Base-by-base conservation (phyloP, 2,113 vertebrate genomes). In the Emydocephalus ijimae region DNA sequence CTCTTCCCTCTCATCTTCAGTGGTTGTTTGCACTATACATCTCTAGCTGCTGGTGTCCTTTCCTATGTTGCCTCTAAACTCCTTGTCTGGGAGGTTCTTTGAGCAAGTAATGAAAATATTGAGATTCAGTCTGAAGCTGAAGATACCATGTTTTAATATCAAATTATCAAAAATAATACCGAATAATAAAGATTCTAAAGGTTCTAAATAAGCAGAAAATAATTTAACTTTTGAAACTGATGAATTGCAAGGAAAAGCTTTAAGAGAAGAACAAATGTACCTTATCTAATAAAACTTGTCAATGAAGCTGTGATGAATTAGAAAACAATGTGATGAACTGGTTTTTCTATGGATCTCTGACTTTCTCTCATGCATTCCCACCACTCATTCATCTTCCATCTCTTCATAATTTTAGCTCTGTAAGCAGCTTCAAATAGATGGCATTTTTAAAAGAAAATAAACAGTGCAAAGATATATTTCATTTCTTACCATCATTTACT, bases 381-480 rank as follows among this genome's bases (percentile, higher is more conserved):
- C 50, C 54, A 34, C 85, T 74, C 90, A 93, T 93, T 87, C 55
- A 89, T 89, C 61, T 89, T 89, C 55, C 18, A 91, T 57, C 55
- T 89, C 43, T 86, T 55, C 64, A 85, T 64, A 57, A 93, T 86
- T 85, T 54, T 48, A 89, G 88, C 69, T 61, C 43, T 45, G 90
- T 86, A 85, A 91, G 87, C 69, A 91, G 56, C 88, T 34, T 91
- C 87, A 91, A 93, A 93, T 34, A 91, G 55, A 87, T 61, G 90
- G 81, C 29, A 55, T 85, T 43, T 61, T 93, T 88, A n/a, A 91
- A 45, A 87, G 61, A 90, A 90, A 92, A 59, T 89, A 89, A 85
- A 89, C 87, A 93, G 29, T 88, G 64, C 24, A 85, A 85, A 85
- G 64, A 45, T 81, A 85, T 91, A 45, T 89, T 61, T 89, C 87